Evolutionary conservation across 2,113 vertebrate genomes (phyloP), one percentile per base, ranked within the genome.

Genomic region (Xiphias gladius): DNA sequence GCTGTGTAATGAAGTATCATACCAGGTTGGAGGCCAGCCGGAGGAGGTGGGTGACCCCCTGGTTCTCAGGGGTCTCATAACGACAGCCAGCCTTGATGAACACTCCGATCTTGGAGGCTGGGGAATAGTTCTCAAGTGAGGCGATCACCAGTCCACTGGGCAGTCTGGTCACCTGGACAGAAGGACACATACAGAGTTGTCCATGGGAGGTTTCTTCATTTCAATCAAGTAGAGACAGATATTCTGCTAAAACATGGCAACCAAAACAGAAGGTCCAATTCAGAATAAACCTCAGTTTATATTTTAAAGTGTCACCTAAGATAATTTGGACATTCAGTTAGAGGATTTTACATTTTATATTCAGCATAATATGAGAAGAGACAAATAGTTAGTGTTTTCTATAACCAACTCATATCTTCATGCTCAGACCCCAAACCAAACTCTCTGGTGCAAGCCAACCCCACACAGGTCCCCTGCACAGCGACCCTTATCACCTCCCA

Each of bases 121-220:
- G 98, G 43, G 97, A 97, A 75, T 97, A 97, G 80, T 98, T 99
- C 88, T 99, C 98, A 91, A 98, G 74, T 54, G 99, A 99, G 0
- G 98, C 96, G 24, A 99, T 96, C 83, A 98, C 92, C 88, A 99
- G 93, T 3, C 99, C 99, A 87, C 96, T 99, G 75, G 97, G 96
- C 64, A 99, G 92, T 67, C 94, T 98, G 89, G 96, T 97, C 74
- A 99, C 96, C 99, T 99, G 86, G 26, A 90, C 77, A 85, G 76
- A 3, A 9, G 14, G 24, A 85, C 48, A 72, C 14, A 72, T 3
- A 59, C 0, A 59, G 1, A 63, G 10, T 39, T 58, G 2, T 54
- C 3, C 6, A 3, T 64, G 14, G 75, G 2, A 24, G 20, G 65
- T 37, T 54, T 73, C 11, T 52, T 54, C 5, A 66, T 14, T 13